Conservation (phyloP, 2,888 invertebrate genomes). For the Camptogramma bilineatum region DNA sequence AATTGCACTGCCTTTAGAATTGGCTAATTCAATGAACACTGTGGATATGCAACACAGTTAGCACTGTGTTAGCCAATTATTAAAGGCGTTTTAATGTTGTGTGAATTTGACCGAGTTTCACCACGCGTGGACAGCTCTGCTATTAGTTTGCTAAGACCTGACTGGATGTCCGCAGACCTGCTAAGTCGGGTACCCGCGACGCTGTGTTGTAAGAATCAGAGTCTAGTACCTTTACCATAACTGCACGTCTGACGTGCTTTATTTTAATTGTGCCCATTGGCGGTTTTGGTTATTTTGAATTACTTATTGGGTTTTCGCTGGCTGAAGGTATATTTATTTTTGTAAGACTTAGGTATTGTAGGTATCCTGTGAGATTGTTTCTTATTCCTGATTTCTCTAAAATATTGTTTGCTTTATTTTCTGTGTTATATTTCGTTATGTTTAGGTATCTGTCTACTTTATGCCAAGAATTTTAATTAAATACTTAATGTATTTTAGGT, state of each 20-base stretch:
- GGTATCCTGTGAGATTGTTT: conserved; percentile 13
- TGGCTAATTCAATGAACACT: neutral
- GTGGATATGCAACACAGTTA: too few species aligned
- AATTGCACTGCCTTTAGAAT: neutral
- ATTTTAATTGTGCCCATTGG: neutral
- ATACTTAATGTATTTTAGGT: conserved; percentile 12
- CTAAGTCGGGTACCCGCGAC: neutral
- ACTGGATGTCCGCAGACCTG: neutral
- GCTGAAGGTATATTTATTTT: conserved; percentile 8
- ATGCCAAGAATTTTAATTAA: conserved; percentile 7
- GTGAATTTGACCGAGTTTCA: neutral
- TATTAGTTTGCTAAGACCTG: conserved; percentile 10
- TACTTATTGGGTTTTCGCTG: neutral
- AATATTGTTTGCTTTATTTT: neutral
- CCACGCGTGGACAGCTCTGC: neutral
- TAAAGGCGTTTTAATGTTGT: neutral
- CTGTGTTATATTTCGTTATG: neutral
- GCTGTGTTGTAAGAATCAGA: conserved; percentile 13
- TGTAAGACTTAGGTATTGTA: neutral
- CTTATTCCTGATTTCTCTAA: conserved; percentile 3
- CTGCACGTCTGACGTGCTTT: conserved; percentile 4
- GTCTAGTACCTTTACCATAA: conserved; percentile 22
- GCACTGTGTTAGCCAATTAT: neutral
- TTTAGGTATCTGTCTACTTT: neutral
- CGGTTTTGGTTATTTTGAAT: neutral